phyloP scores from a whole-genome alignment of 2,797 vertebrate genomes.

The Kryptopterus vitreolus region DNA sequence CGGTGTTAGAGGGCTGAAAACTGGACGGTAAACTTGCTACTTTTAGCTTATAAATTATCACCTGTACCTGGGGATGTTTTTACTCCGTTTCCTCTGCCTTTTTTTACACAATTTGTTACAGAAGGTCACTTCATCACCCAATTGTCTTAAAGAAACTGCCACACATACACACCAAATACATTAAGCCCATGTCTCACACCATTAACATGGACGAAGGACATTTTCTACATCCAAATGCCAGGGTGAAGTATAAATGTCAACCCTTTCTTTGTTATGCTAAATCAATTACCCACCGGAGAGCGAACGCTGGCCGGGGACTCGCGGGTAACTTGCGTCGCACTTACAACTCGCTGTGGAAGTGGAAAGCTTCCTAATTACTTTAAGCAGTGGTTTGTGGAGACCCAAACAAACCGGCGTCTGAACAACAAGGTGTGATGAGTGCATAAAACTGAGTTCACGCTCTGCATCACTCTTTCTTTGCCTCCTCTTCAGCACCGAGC shows the following conservation, averaged over 20 bases:
- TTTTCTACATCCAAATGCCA: conserved; percentile 58
- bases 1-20: conserved; percentile 61
- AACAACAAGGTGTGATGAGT: conserved; percentile 34
- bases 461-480: conserved; percentile 41
- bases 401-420: conserved; percentile 58
- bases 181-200: conserved; percentile 40
- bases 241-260: conserved; percentile 63
- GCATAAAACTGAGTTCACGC: conserved; percentile 34
- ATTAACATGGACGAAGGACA: conserved; percentile 57
- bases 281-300: conserved; percentile 59
- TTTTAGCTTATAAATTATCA: conserved; percentile 59
- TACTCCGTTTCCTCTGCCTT: conserved; percentile 57
- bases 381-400: conserved; percentile 59
- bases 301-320: conserved; percentile 35
- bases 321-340: conserved; percentile 48
- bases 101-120: conserved; percentile 57
- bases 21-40: conserved; percentile 52
- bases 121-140: conserved; percentile 49
- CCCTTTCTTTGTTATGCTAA: conserved; percentile 61
- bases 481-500: conserved; percentile 24
- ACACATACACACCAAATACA: conserved; percentile 42
- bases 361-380: conserved; percentile 71
- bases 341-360: conserved; percentile 53
- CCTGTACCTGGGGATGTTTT: conserved; percentile 53
- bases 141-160: conserved; percentile 37